Evolutionary conservation across 2,797 vertebrate genomes (phyloP), one percentile per base, ranked within the genome.

Genomic region (Remorina albescens): DNA sequence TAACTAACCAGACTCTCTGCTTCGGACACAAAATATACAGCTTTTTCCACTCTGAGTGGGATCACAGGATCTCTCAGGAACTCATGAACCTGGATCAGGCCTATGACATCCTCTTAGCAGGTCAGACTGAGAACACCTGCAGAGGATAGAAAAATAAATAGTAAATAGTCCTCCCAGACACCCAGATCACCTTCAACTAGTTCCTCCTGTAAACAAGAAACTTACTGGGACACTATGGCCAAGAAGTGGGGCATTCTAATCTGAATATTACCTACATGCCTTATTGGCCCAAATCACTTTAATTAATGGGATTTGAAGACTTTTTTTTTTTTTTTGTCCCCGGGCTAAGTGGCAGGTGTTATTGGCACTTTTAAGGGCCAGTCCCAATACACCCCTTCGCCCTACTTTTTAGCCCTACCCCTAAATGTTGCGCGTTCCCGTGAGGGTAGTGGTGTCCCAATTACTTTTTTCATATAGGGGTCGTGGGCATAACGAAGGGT

Each of bases 221-320:
- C 41, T 15, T 13, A 19, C 21, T 23, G 37, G 7, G 15, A 44
- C 44, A 65, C 34, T 61, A 74, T 63, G 44, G 42, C 62, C 13
- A 6, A 23, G 11, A 54, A 56, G 5, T 19, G 13, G 3, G 4
- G 23, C 18, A 57, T 34, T 18, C 26, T 32, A 44, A 34, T 30
- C 36, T 37, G 42, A 62, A 71, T 62, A 63, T 32, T 67, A 47
- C 39, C 54, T 58, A 26, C 36, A 30, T 80, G 44, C 25, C 30
- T 60, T 63, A 69, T 25, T 61, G 16, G 10, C 0, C 21, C 54
- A 21, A 21, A 67, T 70, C 44, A 67, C 56, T 74, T 61, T 49
- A 69, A 74, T 77, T 65, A 61, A 72, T 46, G 26, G 63, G 21
- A 63, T 71, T 39, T 61, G 19, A 61, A 47, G 44, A 62, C 15